Base-by-base conservation (phyloP, 1,140 invertebrate genomes). In the Lethrus apterus region DNA sequence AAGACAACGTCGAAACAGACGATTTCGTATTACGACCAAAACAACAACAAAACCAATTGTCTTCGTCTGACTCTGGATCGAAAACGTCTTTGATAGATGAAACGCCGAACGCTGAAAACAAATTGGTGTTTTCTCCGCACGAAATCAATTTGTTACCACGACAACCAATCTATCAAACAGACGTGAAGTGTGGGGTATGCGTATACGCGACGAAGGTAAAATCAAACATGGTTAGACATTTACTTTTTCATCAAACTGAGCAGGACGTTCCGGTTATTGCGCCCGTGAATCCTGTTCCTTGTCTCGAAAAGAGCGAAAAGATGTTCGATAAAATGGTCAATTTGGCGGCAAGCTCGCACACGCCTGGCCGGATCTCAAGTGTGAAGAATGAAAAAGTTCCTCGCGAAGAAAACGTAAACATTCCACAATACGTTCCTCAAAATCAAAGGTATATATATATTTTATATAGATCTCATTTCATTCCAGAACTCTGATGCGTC, bases 261-360 rank as follows among this genome's bases (percentile, higher is more conserved):
- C 44, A 74, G 46, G 70, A 67, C 0, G 77, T 80, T 2, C 72
- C 81, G 1, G 70, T 78, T 51, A 76, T 71, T 0, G 76, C 79
- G 0, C 79, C 80, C 0, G 78, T 86, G 0, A 89, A 89, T 70
- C 85, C 85, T 0, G 84, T 89, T 0, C 85, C 85, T 0, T 84
- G 83, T 62, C 65, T 87, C 13, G 80, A 84, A 35, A 79, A 79
- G 21, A 83, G 81, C 45, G 84, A 87, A 56, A 78, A 75, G 50
- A 84, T 86, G 76, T 89, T 89, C 60, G 85, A 89, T 59, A 86
- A 84, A 62, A 89, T 89, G 86, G 73, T 80, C 0, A 89, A 89
- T 63, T 67, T 87, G 10, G 84, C 86, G 0, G 77, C 78, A 15
- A 84, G 83, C 59, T 85, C 83, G 1, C 73, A 41, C 18, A 47